phyloP scores from a whole-genome alignment of 2,113 vertebrate species.

The Scortum barcoo region DNA sequence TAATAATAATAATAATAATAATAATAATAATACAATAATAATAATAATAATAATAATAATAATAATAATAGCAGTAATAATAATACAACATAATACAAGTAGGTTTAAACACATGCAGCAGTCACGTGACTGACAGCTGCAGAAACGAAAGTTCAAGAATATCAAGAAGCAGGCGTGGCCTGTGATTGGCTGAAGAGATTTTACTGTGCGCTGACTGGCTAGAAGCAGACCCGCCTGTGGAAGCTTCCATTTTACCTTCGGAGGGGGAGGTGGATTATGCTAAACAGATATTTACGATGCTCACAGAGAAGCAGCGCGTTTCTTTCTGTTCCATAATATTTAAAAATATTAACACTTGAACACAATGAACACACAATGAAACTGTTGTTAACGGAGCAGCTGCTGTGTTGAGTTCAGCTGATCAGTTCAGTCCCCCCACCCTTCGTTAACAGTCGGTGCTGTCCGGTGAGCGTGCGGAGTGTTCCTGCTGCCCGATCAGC shows the following conservation, averaged over 20 bases:
- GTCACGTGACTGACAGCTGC: too few relatives aligned
- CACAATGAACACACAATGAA: too few relatives aligned
- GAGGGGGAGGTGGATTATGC: rapidly evolving
- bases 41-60: too few relatives aligned
- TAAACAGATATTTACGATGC: not conserved
- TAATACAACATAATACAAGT: too few relatives aligned
- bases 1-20: too few relatives aligned
- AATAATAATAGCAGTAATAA: too few relatives aligned
- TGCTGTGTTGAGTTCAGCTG: too few relatives aligned
- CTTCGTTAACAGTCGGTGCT: not conserved
- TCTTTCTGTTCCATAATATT: rapidly evolving
- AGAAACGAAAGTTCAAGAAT: not conserved
- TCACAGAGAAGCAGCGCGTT: not conserved
- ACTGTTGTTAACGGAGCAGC: not conserved
- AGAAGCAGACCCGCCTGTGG: slow-evolving; percentile 55
- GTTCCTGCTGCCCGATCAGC: not conserved
- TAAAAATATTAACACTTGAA: too few relatives aligned
- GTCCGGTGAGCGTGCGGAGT: too few relatives aligned
- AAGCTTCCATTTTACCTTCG: slow-evolving; percentile 57
- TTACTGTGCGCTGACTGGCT: slow-evolving; percentile 69
- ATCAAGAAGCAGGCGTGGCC: not conserved
- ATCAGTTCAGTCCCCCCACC: too few relatives aligned
- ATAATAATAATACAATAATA: too few relatives aligned
- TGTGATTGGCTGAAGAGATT: slow-evolving; percentile 69
- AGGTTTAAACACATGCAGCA: too few relatives aligned